Percentiles rank a stretch among this genome's conserved stretches.
phyloP scores from a whole-genome alignment of 1,140 invertebrate genomes.

The Drosophila sp. region DNA sequence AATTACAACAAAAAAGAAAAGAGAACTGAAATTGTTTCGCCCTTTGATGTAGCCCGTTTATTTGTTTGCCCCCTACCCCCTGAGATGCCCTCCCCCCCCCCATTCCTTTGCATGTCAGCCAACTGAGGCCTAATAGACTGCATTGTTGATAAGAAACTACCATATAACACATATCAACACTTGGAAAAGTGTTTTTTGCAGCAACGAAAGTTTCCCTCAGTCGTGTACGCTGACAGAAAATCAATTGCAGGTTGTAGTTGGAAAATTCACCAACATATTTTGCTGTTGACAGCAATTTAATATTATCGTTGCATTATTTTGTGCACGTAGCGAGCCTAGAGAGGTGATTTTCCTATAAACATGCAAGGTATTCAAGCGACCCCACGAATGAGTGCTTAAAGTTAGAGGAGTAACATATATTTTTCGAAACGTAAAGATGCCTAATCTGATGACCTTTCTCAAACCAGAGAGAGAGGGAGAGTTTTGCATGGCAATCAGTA shows the following conservation, averaged over 20 bases:
- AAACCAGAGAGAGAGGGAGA: constrained; percentile 1
- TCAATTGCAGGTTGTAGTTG: constrained; percentile 61
- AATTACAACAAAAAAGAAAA: constrained; percentile 48
- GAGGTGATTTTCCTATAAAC: constrained; percentile 38
- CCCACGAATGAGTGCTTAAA: constrained; percentile 32
- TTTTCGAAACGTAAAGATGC: not conserved
- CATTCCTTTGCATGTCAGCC: constrained; percentile 56
- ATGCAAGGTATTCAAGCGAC: constrained; percentile 38
- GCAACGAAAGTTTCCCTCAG: not conserved
- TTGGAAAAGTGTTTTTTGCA: constrained; percentile 75
- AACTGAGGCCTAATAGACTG: constrained; percentile 67
- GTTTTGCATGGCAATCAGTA: constrained; percentile 38
- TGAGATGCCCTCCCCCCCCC: not conserved
- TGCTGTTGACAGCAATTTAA: constrained; percentile 80
- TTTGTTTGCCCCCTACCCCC: constrained; percentile 54
- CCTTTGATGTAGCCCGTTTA: constrained; percentile 70
- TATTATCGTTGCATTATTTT: constrained; percentile 78
- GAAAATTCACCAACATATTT: constrained; percentile 78
- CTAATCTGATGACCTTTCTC: not conserved
- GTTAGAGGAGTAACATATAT: not conserved
- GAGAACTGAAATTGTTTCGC: constrained; percentile 60
- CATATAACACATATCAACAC: constrained; percentile 78
- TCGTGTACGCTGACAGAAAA: constrained; percentile 71
- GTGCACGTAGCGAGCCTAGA: constrained; percentile 58
- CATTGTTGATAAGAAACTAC: constrained; percentile 77